Conservation (phyloP, 1,140 invertebrate genomes). For the Temnothorax longispinosus region DNA sequence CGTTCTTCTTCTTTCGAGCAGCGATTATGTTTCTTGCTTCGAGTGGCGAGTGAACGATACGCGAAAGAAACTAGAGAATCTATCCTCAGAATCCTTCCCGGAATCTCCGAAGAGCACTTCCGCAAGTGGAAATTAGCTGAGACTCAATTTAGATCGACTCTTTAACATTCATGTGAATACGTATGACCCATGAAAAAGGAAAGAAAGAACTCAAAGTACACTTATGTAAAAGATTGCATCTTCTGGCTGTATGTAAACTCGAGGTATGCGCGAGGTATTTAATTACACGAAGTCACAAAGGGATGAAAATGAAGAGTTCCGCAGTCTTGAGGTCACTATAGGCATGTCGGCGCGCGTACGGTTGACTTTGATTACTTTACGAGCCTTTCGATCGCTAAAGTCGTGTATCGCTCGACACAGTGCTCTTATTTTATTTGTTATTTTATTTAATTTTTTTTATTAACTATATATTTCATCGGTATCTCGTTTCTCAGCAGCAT, state of each 20-base stretch:
- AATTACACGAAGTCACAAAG: not conserved
- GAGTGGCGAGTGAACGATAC: not conserved
- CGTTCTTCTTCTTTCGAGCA: not conserved
- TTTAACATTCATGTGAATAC: not conserved
- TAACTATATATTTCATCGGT: slow-evolving; percentile 39
- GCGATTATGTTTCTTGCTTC: slow-evolving; percentile 42
- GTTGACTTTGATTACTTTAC: slow-evolving; percentile 68
- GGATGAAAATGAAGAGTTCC: not conserved
- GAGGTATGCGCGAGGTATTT: not conserved
- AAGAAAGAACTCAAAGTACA: not conserved
- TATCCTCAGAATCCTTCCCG: not conserved
- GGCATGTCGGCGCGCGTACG: slow-evolving; percentile 59
- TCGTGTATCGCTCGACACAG: slow-evolving; percentile 70
- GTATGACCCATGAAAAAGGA: not conserved
- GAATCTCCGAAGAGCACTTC: not conserved
- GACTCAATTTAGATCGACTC: not conserved
- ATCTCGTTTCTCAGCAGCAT: slow-evolving; percentile 26
- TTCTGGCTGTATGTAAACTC: too few relatives aligned
- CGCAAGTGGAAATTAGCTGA: not conserved
- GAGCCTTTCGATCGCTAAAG: slow-evolving; percentile 70
- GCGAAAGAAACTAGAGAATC: not conserved
- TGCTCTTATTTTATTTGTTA: slow-evolving; percentile 49
- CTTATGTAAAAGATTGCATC: not conserved
- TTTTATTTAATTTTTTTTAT: slow-evolving; percentile 41
- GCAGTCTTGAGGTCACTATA: slow-evolving; percentile 55